Evolutionary conservation across 2,797 vertebrate genomes (phyloP).

Genomic region (Dallia pectoralis): DNA sequence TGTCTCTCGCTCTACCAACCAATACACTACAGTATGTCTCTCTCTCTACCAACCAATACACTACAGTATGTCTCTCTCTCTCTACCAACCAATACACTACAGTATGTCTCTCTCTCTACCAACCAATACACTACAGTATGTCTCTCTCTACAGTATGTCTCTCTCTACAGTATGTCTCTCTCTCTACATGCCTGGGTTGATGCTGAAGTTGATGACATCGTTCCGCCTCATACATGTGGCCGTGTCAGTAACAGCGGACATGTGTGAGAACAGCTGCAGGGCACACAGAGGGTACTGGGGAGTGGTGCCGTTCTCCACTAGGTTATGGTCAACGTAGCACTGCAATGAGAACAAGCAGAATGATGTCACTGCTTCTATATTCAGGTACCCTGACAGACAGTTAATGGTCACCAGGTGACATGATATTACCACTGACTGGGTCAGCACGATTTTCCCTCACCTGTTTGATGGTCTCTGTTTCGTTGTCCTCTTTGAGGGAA

Average conservation of each 20-base stretch:
- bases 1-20: not conserved
- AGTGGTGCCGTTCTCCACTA: conserved; percentile 59
- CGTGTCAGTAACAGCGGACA: conserved; percentile 89
- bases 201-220: conserved; percentile 78
- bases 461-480: conserved; percentile 86
- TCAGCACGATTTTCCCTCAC: conserved; percentile 50
- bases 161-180: too few relatives aligned
- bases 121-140: too few relatives aligned
- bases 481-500: conserved; percentile 85
- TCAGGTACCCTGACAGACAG: not conserved
- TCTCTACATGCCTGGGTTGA: conserved; percentile 90
- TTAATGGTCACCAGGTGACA: not conserved
- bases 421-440: not conserved
- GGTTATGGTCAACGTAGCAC: conserved; percentile 86
- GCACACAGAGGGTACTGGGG: conserved; percentile 88
- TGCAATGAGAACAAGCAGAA: conserved; percentile 40
- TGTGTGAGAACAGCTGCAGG: conserved; percentile 94
- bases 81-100: too few relatives aligned
- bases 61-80: not conserved
- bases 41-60: too few relatives aligned
- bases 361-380: not conserved
- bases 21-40: not conserved
- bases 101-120: not conserved
- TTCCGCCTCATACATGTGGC: conserved; percentile 94
- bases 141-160: too few relatives aligned